Percentiles rank a stretch among this genome's conserved stretches.
phyloP scores from a whole-genome alignment of 2,113 vertebrate genomes.

The Hassar affinis region DNA sequence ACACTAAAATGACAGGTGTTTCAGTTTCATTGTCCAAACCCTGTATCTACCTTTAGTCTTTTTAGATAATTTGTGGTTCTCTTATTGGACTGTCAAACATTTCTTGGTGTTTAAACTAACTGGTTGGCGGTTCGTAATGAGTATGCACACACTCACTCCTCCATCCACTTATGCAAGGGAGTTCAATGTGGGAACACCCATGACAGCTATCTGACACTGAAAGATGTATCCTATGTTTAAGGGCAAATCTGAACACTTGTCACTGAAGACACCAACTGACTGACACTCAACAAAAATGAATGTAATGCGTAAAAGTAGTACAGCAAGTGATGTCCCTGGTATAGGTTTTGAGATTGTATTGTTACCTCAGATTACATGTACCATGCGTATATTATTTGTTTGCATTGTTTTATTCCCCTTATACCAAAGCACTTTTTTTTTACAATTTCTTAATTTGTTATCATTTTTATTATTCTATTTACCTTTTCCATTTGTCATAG shows the following conservation, averaged over 20 bases:
- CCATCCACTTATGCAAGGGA: neutral
- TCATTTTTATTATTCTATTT: no score
- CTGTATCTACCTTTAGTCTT: neutral
- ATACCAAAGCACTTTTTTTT: neutral
- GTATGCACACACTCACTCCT: neutral
- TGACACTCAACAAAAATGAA: neutral
- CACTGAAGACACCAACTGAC: neutral
- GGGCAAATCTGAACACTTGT: constrained; percentile 2
- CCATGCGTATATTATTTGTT: neutral
- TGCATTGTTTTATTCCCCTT: neutral
- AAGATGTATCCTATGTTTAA: neutral
- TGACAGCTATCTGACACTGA: constrained; percentile 10
- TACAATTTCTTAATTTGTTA: neutral
- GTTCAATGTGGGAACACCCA: neutral
- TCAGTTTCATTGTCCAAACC: no score
- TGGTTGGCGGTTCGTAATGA: neutral
- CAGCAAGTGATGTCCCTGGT: neutral
- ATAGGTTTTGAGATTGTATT: neutral
- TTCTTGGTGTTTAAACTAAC: neutral
- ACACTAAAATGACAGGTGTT: no score
- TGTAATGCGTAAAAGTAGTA: neutral
- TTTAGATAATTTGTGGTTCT: neutral
- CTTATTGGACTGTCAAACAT: neutral
- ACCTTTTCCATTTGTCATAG: no score
- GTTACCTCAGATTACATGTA: neutral